These are phyloP conservation scores for Channa maculata DNA, from an alignment of 2,113 vertebrate genomes.

Conservation along the genomic window DNA sequence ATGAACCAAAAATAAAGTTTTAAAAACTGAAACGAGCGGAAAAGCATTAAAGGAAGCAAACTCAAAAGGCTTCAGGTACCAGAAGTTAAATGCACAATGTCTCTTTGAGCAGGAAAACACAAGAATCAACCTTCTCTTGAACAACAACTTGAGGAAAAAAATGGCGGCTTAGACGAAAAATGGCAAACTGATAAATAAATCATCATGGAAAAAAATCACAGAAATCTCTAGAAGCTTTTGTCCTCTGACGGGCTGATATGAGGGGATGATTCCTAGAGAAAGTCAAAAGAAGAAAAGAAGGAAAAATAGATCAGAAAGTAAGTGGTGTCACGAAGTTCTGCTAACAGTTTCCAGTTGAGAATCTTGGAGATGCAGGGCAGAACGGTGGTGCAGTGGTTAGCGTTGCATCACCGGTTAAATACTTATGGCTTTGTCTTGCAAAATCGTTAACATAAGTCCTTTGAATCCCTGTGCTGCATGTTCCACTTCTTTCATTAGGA, in stretches of 20 bases:
- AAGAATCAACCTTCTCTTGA: slow-evolving; percentile 15
- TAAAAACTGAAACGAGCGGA: too few species aligned
- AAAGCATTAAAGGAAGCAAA: too few species aligned
- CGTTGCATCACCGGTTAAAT: too few species aligned
- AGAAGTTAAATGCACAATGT: not conserved
- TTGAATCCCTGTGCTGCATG: too few species aligned
- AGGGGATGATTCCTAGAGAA: slow-evolving; percentile 20
- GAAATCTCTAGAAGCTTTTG: not conserved
- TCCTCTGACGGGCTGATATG: not conserved
- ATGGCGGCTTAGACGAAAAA: slow-evolving; percentile 17
- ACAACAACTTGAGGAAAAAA: slow-evolving; percentile 10
- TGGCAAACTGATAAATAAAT: slow-evolving; percentile 8
- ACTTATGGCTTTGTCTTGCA: too few species aligned
- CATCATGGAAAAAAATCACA: slow-evolving; percentile 27
- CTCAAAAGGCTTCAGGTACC: not conserved
- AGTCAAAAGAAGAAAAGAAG: not conserved
- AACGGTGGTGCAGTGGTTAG: too few species aligned
- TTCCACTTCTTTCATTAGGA: not conserved
- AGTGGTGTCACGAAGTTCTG: not conserved
- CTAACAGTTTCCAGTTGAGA: too few species aligned
- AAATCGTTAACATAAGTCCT: too few species aligned
- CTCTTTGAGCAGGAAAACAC: not conserved
- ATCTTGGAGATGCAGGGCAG: too few species aligned
- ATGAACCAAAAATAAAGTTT: too few species aligned
- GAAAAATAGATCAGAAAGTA: not conserved